Evolutionary conservation across 2,888 invertebrate genomes (phyloP).

Genomic region (Netelia virgata): DNA sequence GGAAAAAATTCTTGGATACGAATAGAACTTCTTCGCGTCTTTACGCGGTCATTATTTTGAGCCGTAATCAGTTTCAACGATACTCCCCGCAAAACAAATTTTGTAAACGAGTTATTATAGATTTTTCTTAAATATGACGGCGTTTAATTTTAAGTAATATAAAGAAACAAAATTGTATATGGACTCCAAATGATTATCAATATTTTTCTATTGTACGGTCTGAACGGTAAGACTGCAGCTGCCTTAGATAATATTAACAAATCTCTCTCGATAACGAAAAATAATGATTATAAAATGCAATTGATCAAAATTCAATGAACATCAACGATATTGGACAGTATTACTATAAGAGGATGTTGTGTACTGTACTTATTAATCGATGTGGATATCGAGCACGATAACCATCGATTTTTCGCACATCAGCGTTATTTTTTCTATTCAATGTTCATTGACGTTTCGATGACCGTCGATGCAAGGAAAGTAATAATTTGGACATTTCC

Average conservation of each 20-base stretch:
- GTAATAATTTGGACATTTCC: background rate
- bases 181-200: slow-evolving; percentile 67
- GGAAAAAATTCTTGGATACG: slow-evolving; percentile 14
- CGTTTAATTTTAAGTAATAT: slow-evolving; percentile 41
- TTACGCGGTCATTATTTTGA: slow-evolving; percentile 19
- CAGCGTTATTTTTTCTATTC: background rate
- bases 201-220: slow-evolving; percentile 78
- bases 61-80: slow-evolving; percentile 7
- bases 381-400: background rate
- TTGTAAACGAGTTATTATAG: slow-evolving; percentile 16
- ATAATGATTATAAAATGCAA: background rate
- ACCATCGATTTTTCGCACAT: background rate
- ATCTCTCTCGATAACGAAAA: background rate
- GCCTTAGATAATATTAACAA: slow-evolving; percentile 74
- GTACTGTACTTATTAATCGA: slow-evolving; percentile 35
- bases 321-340: slow-evolving; percentile 38
- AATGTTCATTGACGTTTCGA: slow-evolving; percentile 5
- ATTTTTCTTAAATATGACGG: slow-evolving; percentile 20
- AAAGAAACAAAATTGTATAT: slow-evolving; percentile 49
- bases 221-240: slow-evolving; percentile 76
- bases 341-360: slow-evolving; percentile 11
- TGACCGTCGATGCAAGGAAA: slow-evolving; percentile 2
- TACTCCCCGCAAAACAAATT: slow-evolving; percentile 12
- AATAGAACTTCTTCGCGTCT: slow-evolving; percentile 25
- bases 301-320: slow-evolving; percentile 2